Percentiles rank a stretch among this genome's conserved stretches.
Conservation (phyloP, 2,113 vertebrate genomes). For the Coryphaenoides rupestris region DNA sequence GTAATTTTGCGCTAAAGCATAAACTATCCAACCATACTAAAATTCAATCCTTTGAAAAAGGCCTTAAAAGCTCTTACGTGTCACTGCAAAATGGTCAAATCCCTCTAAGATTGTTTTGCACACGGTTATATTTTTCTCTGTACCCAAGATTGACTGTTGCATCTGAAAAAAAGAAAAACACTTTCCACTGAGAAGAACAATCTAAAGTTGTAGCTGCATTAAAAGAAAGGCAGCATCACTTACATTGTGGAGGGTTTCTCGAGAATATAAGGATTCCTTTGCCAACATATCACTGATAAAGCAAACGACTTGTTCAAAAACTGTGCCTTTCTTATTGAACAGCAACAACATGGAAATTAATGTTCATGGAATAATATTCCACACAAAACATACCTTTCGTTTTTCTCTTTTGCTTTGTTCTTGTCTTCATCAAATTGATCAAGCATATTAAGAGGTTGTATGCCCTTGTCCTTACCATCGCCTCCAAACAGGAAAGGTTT, state of each 20-base stretch:
- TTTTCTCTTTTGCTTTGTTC: constrained; percentile 83
- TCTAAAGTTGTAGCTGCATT: background rate
- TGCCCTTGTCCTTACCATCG: constrained; percentile 72
- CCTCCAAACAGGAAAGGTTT: constrained; percentile 85
- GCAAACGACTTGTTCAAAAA: constrained; percentile 7
- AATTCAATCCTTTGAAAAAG: no score
- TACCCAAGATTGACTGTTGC: constrained; percentile 72
- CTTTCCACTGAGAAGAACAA: constrained; percentile 1
- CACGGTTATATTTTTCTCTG: constrained; percentile 72
- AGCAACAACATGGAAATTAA: no score
- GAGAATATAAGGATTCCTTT: constrained; percentile 72
- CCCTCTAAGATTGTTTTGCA: constrained; percentile 72
- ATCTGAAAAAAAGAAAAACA: constrained; percentile 68
- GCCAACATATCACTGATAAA: constrained; percentile 78
- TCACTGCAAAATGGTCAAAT: constrained; percentile 73
- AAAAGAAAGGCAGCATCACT: constrained; percentile 47
- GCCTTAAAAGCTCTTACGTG: constrained; percentile 62
- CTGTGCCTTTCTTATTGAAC: background rate
- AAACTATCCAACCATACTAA: background rate
- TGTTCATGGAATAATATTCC: background rate
- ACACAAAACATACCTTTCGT: constrained; percentile 71
- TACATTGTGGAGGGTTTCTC: constrained; percentile 80
- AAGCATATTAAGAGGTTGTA: constrained; percentile 68
- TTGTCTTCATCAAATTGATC: constrained; percentile 85
- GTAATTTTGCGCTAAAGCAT: background rate